Base-by-base conservation (phyloP, 1,140 invertebrate species). In the Druon quercuslanigerum region DNA sequence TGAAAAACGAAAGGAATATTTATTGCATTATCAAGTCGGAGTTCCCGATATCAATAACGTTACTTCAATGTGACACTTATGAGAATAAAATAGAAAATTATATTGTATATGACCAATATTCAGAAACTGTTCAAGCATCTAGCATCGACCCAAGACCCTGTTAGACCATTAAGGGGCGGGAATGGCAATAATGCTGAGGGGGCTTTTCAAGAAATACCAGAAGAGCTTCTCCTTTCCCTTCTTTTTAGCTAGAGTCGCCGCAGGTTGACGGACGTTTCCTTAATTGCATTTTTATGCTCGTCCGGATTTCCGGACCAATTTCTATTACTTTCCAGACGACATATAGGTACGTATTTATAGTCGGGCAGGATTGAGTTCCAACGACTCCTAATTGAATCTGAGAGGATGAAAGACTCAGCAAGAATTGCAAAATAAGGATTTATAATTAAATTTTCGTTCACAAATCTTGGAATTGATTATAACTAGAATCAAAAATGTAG, bases 201-300 rank as follows among this genome's bases (percentile, higher is more conserved):
- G 56, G 33, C 4, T 66, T 40, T 40, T 3, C 16, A 66, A 66
- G 57, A 66, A 66, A 66, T 40, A 25, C 40, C 20, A 33, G 12
- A 66, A 25, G 16, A 13, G 40, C 13, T 66, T 12, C 57, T 4
- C 20, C 57, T 66, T 33, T 33, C 25, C 40, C 20, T 25, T 46
- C 20, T 56, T 19, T 19, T 19, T 40, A 66, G 60, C 40, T 46
- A 14, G 40, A n/a, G 60, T 66, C 25, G 33, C 60, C n/a, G 33
- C 40, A 66, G 25, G 33, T 66, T 33, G 25, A 66, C 81, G 79
- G 83, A 83, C 87, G 83, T 88, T 88, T 88, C 85, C 87, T 89
- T 90, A 90, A 90, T 90, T 89, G 87, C 87, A 90, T 90, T 90
- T 89, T 89, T 87, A 89, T 89, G 87, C 85, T 84, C 76, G 79